phyloP scores from a whole-genome alignment of 1,140 invertebrate species.

The Cardiocondyla obscurior region DNA sequence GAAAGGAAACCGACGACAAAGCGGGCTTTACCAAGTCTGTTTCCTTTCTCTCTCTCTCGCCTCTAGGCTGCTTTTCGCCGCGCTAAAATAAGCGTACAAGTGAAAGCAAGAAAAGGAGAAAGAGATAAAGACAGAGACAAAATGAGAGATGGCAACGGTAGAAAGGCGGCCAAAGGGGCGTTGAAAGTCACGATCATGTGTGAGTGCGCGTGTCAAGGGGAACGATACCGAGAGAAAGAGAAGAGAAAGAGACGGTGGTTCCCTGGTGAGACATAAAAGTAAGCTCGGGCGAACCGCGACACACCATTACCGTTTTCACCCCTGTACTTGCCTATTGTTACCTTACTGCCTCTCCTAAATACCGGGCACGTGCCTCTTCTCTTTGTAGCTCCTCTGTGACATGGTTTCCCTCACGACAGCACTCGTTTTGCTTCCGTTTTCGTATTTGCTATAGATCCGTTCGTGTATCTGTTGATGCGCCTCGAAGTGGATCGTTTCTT shows the following conservation, averaged over 20 bases:
- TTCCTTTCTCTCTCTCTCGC: conserved; percentile 43
- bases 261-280: conserved; percentile 77
- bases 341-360: conserved; percentile 67
- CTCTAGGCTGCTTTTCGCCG: conserved; percentile 11
- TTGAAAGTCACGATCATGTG: conserved; percentile 51
- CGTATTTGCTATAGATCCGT: not conserved
- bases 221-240: conserved; percentile 38
- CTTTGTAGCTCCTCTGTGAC: conserved; percentile 1
- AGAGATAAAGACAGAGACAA: not conserved
- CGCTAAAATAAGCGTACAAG: conserved; percentile 41
- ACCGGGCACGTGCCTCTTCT: conserved; percentile 59
- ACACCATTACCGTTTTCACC: conserved; percentile 78
- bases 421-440: conserved; percentile 30
- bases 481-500: conserved; percentile 2
- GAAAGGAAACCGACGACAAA: conserved; percentile 75
- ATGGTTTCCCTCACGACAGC: not conserved
- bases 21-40: conserved; percentile 59
- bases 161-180: conserved; percentile 40
- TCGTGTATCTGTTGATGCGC: not conserved
- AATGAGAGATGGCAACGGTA: conserved; percentile 28
- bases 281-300: conserved; percentile 79
- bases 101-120: conserved; percentile 12
- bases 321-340: conserved; percentile 65
- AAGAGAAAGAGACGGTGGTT: conserved; percentile 54
- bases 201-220: conserved; percentile 40